Percentiles rank a stretch among this genome's conserved stretches.
Evolutionary conservation across 1,140 invertebrate genomes (phyloP).

Genomic region (Drosophila mauritiana): DNA sequence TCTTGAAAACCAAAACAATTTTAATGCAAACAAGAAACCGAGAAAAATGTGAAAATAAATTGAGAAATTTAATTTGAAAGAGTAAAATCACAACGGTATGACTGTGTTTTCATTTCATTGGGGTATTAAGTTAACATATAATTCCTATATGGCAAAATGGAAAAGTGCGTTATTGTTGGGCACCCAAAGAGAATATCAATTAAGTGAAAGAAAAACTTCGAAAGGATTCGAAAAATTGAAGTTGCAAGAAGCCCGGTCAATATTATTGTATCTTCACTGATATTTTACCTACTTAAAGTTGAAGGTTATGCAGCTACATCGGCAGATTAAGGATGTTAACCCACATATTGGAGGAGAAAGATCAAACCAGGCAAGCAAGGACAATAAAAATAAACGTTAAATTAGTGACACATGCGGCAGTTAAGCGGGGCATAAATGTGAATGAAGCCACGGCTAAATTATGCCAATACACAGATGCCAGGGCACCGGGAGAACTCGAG

Average conservation of each 20-base stretch:
- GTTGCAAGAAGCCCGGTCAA: not conserved
- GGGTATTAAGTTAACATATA: slow-evolving; percentile 11
- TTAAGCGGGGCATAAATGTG: slow-evolving; percentile 43
- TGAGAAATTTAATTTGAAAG: slow-evolving; percentile 70
- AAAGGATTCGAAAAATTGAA: not conserved
- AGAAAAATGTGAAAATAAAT: slow-evolving; percentile 58
- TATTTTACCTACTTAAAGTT: slow-evolving; percentile 3
- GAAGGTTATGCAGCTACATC: no score
- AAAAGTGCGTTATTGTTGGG: not conserved
- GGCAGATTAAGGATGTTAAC: slow-evolving; percentile 10
- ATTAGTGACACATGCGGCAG: slow-evolving; percentile 70
- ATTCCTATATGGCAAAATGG: not conserved
- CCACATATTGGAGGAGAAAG: slow-evolving; percentile 30
- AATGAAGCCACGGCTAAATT: slow-evolving; percentile 57
- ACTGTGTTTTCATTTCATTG: slow-evolving; percentile 4
- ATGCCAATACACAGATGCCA: slow-evolving; percentile 50
- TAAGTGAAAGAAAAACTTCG: slow-evolving; percentile 4
- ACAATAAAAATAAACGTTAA: slow-evolving; percentile 73
- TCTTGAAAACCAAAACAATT: slow-evolving; percentile 49
- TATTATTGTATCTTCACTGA: not conserved
- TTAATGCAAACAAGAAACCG: slow-evolving; percentile 61
- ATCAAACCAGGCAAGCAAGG: slow-evolving; percentile 40
- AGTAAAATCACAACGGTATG: slow-evolving; percentile 5
- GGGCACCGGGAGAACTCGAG: not conserved
- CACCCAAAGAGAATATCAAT: slow-evolving; percentile 13